Evolutionary conservation across 2,797 vertebrate genomes (phyloP), one percentile per base, ranked within the genome.

Genomic region (Lepilemur ruficaudatus): DNA sequence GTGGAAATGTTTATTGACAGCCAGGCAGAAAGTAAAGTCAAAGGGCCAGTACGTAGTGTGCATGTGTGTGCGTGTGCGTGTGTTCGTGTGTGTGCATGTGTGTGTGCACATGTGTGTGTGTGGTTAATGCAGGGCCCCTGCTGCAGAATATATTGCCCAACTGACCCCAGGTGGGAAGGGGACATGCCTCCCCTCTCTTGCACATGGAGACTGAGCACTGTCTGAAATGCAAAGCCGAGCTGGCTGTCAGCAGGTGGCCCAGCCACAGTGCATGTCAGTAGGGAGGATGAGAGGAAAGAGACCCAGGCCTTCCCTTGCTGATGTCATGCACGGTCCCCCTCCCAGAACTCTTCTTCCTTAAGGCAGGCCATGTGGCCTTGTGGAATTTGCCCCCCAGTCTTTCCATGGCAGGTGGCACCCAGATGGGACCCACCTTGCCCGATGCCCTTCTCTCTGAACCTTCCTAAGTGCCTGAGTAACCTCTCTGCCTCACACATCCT

Each of bases 391-490:
- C 61, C 82, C 70, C 1, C 57, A 70, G 80, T 35, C 80, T 96
- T 38, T 73, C 50, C 46, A 48, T 30, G 61, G 50, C 43, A 85
- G 63, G 92, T 86, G 81, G 76, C 18, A 81, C 82, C 38, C 85
- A 78, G 70, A 43, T 72, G 87, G 88, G 41, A 73, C 75, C 78
- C 48, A 38, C 90, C 30, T 85, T 61, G n/a, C 28, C 73, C 48
- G 48, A 41, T 6, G 55, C 23, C 25, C 81, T 89, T 82, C 73
- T 93, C 46, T 14, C 38, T 7, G 32, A 84, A 46, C 1, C 38
- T 92, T 72, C 72, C 81, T 48, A 81, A 93, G 80, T 69, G 80
- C 75, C 81, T 80, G 57, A 52, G n/a, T 82, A 9, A 79, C 28
- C n/a, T 76, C 67, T 81, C 63, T 89, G 52, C 25, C 59, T 85